Conservation (phyloP, 2,113 vertebrate species). For the Brachypteracias leptosomus region DNA sequence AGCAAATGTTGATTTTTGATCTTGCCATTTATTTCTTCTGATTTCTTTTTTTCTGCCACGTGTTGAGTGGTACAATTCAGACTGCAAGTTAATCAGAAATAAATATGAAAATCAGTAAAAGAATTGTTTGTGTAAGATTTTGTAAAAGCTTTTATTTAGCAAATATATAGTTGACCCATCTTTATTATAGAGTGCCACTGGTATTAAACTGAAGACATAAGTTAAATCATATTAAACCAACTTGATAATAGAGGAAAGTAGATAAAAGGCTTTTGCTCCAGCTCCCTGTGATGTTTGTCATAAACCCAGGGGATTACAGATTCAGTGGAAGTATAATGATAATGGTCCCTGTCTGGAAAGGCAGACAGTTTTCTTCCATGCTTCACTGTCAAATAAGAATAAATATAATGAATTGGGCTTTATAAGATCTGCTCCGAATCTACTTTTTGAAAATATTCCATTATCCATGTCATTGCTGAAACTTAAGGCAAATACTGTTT, state of each 20-base stretch:
- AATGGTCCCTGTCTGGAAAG: not conserved
- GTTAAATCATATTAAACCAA: not conserved
- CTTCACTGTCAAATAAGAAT: not conserved
- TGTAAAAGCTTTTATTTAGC: not conserved
- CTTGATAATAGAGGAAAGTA: not conserved
- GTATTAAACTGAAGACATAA: not conserved
- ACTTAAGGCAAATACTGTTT: not conserved
- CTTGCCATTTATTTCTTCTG: not conserved
- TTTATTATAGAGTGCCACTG: not conserved
- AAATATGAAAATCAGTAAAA: not conserved
- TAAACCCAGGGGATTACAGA: not conserved
- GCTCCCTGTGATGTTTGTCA: not conserved
- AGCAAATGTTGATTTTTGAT: not conserved
- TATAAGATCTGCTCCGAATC: not conserved
- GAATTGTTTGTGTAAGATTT: not conserved
- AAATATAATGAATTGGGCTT: not conserved
- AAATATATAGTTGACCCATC: not conserved
- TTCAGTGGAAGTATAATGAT: not conserved
- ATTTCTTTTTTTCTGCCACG: not conserved
- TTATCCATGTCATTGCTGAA: accelerated
- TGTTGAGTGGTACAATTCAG: not conserved
- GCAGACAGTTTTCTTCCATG: not conserved
- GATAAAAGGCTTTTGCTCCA: not conserved
- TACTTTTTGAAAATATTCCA: not conserved
- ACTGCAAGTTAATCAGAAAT: not conserved